Evolutionary conservation across 2,797 vertebrate genomes (phyloP).

Genomic region (Pangasius larnaudii): DNA sequence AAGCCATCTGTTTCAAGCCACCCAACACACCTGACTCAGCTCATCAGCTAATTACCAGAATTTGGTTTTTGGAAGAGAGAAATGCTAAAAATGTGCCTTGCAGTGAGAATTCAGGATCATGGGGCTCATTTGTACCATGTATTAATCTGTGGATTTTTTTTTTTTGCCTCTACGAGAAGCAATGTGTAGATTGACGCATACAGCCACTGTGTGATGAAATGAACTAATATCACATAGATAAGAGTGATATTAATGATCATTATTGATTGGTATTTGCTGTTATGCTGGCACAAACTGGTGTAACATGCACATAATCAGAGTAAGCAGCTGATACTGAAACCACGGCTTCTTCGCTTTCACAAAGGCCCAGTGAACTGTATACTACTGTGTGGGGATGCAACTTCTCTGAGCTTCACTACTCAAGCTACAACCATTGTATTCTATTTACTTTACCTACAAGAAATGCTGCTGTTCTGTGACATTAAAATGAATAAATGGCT

Average conservation of each 20-base stretch:
- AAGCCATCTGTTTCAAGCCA: constrained; percentile 19
- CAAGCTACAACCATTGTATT: background rate
- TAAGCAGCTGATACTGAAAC: background rate
- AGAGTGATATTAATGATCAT: background rate
- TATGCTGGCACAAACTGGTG: background rate
- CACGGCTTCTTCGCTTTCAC: background rate
- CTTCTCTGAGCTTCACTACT: background rate
- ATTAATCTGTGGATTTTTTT: background rate
- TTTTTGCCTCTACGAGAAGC: background rate
- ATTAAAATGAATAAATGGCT: background rate
- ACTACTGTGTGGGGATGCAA: background rate
- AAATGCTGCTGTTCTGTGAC: background rate
- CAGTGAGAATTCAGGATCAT: background rate
- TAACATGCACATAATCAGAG: background rate
- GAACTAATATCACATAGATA: background rate
- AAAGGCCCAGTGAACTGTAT: no score
- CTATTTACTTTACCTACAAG: background rate
- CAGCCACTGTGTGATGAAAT: background rate
- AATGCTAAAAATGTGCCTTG: background rate
- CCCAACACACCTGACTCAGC: constrained; percentile 24
- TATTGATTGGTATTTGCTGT: background rate
- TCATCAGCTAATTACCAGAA: constrained; percentile 14
- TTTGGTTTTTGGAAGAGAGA: background rate
- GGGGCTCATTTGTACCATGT: background rate
- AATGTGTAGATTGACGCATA: background rate